phyloP scores from a whole-genome alignment of 2,888 invertebrate species.

The Pogonocherus hispidulus region DNA sequence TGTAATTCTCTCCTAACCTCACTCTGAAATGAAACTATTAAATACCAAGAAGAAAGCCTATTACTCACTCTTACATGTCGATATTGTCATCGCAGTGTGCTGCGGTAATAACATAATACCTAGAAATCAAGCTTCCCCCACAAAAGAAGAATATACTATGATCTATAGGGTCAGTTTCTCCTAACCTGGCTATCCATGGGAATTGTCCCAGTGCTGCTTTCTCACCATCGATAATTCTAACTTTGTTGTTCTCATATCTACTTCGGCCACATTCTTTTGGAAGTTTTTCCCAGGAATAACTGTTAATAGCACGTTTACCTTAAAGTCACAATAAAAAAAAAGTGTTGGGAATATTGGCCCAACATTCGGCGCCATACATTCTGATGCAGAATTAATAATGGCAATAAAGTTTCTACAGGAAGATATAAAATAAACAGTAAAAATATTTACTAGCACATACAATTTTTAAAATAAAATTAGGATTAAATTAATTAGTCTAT shows the following conservation, averaged over 20 bases:
- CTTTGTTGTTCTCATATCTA: background rate
- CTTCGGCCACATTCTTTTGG: slow-evolving; percentile 14
- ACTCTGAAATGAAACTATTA: background rate
- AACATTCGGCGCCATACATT: no score
- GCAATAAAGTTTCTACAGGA: no score
- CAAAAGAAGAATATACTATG: slow-evolving; percentile 52
- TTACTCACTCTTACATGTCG: background rate
- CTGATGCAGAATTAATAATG: no score
- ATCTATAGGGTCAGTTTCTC: slow-evolving; percentile 56
- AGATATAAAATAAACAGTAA: no score
- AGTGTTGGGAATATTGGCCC: no score
- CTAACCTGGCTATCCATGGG: slow-evolving; percentile 76
- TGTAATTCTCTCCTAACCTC: background rate
- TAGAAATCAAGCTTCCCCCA: slow-evolving; percentile 66
- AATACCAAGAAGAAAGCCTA: background rate
- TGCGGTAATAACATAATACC: slow-evolving; percentile 66
- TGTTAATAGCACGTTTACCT: background rate
- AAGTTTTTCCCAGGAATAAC: background rate
- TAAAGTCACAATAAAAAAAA: no score
- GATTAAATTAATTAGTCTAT: no score
- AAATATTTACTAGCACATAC: no score
- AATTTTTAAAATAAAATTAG: no score
- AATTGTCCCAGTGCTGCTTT: slow-evolving; percentile 70
- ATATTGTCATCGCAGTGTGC: slow-evolving; percentile 64
- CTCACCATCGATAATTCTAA: slow-evolving; percentile 4